Evolutionary conservation across 2,797 vertebrate species (phyloP).

Genomic region (Coccyzus lansbergi): DNA sequence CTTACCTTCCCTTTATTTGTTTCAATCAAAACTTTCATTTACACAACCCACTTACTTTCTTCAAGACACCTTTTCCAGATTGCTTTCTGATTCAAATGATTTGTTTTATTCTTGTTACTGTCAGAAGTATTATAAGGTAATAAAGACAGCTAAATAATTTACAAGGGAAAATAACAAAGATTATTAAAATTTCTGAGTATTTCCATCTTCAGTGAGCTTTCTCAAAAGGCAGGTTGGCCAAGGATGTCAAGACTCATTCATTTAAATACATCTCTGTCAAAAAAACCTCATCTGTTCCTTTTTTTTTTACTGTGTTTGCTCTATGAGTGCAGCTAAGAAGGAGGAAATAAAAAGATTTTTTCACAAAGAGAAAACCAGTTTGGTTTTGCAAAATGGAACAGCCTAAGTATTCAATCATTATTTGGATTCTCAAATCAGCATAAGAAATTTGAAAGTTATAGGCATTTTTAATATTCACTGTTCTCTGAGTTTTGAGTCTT

Average conservation of each 20-base stretch:
- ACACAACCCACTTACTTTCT: background rate
- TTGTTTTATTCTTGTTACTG: background rate
- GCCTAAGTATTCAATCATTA: background rate
- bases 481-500: background rate
- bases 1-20: background rate
- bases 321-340: background rate
- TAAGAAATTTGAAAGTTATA: background rate
- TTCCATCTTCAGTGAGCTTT: background rate
- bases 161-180: background rate
- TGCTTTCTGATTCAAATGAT: background rate
- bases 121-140: background rate
- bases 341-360: background rate
- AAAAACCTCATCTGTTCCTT: background rate
- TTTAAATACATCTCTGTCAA: background rate
- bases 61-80: background rate
- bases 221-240: background rate
- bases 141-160: background rate
- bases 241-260: background rate
- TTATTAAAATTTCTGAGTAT: background rate
- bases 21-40: background rate
- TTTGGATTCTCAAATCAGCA: background rate
- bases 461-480: background rate
- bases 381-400: background rate
- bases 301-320: background rate
- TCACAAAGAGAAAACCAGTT: background rate